These are phyloP conservation scores for Lasiommata megera DNA, from an alignment of 2,888 invertebrate genomes.

Conservation along the genomic window DNA sequence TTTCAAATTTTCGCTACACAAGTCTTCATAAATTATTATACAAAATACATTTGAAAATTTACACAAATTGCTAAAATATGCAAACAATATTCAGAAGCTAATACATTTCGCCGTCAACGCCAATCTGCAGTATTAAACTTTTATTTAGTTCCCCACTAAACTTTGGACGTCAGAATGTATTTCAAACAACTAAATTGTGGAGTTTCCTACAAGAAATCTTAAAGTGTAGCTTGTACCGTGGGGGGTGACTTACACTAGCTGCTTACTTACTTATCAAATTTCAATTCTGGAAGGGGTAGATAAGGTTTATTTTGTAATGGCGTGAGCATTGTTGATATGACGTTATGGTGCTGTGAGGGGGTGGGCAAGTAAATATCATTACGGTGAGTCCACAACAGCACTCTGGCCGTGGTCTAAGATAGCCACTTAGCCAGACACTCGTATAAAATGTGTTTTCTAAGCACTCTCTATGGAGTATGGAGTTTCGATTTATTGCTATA, in stretches of 20 bases:
- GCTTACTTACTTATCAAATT: conserved; percentile 27
- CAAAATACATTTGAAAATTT: neutral
- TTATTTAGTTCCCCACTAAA: conserved; percentile 50
- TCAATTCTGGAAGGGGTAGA: neutral
- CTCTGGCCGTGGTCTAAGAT: conserved; percentile 53
- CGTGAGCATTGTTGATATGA: conserved; percentile 29
- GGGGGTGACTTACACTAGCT: conserved; percentile 29
- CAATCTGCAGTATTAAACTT: conserved; percentile 56
- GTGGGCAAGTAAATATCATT: conserved; percentile 68
- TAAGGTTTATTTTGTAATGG: conserved; percentile 26
- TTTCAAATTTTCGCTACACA: neutral
- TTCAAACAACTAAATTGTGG: conserved; percentile 64
- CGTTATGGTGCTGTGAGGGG: conserved; percentile 36
- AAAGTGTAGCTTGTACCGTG: conserved; percentile 28
- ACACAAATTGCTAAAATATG: conserved; percentile 20
- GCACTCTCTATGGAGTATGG: conserved; percentile 24
- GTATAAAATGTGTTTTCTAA: conserved; percentile 33
- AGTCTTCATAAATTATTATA: neutral
- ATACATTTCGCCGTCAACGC: conserved; percentile 28
- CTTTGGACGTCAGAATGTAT: conserved; percentile 61
- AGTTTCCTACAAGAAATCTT: conserved; percentile 61
- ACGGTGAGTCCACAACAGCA: conserved; percentile 63
- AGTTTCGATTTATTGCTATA: conserved; percentile 25
- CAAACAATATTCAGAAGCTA: conserved; percentile 27
- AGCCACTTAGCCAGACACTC: conserved; percentile 57